Base-by-base conservation (phyloP, 2,888 invertebrate species). In the Lepidocyrtoides sp. region DNA sequence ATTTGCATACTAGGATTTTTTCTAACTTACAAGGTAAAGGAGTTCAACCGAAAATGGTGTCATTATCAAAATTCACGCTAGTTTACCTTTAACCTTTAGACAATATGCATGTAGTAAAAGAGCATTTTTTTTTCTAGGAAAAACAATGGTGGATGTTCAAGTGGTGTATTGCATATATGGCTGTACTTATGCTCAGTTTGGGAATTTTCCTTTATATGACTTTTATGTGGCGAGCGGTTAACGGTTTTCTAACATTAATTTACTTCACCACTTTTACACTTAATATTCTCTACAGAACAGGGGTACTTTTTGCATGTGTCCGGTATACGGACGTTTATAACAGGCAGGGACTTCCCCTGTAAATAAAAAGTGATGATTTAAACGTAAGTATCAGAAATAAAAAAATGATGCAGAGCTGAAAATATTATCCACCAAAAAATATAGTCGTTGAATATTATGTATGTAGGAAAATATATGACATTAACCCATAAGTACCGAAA, bases 81-180 rank as follows among this genome's bases (percentile, higher is more conserved):
- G n/a, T n/a, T n/a, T n/a, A n/a, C n/a, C n/a, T n/a, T n/a, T n/a
- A n/a, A n/a, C n/a, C n/a, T n/a, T n/a, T n/a, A n/a, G n/a, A n/a
- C n/a, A n/a, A n/a, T n/a, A n/a, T n/a, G n/a, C n/a, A n/a, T 84
- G 2, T 17, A 23, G 17, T 48, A 12, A 60, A 23, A 7, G 14
- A 81, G 17, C 12, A 14, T 41, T 14, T 12, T 41, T 14, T 69
- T 23, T 69, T 36, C 23, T 32, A 93, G 93, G 92, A 92, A 63
- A 93, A 92, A 26, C 83, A 91, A 63, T 81, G 90, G 44, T 93
- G 93, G 93, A 90, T 93, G 85, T 90, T 90, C 23, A 91, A 89
- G 20, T 92, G 91, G 91, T 93, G 92, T 69, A 60, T 93, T 14
- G 91, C 87, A 1, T 93, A 93, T 29, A 57, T 91, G 14, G 66